phyloP scores from a whole-genome alignment of 2,797 vertebrate species.

The Scomberomorus guttatus region DNA sequence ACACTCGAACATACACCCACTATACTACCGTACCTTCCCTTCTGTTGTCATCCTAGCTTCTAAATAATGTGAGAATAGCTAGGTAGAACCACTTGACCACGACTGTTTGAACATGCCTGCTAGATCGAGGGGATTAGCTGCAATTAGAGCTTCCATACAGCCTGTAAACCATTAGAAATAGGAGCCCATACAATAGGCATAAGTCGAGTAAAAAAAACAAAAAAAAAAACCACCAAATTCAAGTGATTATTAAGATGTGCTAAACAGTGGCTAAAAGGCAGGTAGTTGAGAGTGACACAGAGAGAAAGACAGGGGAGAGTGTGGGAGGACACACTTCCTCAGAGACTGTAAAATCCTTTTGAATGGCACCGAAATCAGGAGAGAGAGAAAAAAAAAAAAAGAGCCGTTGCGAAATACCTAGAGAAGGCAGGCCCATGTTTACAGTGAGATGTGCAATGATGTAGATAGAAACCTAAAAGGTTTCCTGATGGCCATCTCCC shows the following conservation, averaged over 20 bases:
- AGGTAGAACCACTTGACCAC: constrained; percentile 51
- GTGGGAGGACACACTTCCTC: constrained; percentile 86
- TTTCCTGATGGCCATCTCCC: constrained; percentile 57
- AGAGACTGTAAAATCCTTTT: constrained; percentile 82
- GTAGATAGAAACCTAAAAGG: constrained; percentile 52
- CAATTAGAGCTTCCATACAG: constrained; percentile 39
- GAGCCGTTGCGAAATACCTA: constrained; percentile 81
- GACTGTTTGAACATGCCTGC: constrained; percentile 48
- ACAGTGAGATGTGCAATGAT: constrained; percentile 61
- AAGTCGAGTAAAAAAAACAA: constrained; percentile 33
- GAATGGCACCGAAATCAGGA: constrained; percentile 70
- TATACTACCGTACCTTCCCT: constrained; percentile 26
- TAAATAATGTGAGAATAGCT: constrained; percentile 35
- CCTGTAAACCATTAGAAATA: constrained; percentile 46
- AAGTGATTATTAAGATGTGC: constrained; percentile 58
- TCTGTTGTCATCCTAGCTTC: constrained; percentile 40
- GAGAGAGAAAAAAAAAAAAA: constrained; percentile 44
- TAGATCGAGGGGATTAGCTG: constrained; percentile 46
- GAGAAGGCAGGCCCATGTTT: constrained; percentile 70
- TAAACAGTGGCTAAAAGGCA: constrained; percentile 55
- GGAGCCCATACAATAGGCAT: constrained; percentile 20
- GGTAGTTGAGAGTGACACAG: constrained; percentile 68
- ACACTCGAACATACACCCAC: constrained; percentile 60
- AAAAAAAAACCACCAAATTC: constrained; percentile 6
- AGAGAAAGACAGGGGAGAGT: constrained; percentile 69